Evolutionary conservation across 2,797 vertebrate species (phyloP).

Genomic region (Aotus griseimembra): DNA sequence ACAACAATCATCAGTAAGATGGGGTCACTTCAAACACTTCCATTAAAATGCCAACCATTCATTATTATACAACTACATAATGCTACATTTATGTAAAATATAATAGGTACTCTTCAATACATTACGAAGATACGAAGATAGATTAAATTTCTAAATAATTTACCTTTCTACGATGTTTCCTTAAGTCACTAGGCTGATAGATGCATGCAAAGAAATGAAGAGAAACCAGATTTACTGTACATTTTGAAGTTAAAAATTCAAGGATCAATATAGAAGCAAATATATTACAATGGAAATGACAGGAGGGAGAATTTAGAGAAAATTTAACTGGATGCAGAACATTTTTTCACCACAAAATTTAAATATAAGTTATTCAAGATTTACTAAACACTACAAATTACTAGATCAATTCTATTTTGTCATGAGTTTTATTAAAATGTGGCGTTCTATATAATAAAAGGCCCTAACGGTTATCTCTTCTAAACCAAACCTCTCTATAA

Average conservation of each 20-base stretch:
- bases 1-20: background rate
- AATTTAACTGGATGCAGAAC: slow-evolving; percentile 25
- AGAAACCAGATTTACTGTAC: slow-evolving; percentile 80
- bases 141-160: slow-evolving; percentile 74
- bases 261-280: slow-evolving; percentile 61
- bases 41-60: background rate
- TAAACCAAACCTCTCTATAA: background rate
- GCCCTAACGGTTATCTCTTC: background rate
- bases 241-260: slow-evolving; percentile 54
- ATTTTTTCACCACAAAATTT: background rate
- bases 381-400: background rate
- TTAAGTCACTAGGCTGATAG: slow-evolving; percentile 99
- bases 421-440: background rate
- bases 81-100: accelerated
- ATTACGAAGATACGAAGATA: background rate
- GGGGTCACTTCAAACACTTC: background rate
- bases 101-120: background rate
- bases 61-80: accelerated
- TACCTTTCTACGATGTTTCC: slow-evolving; percentile 99
- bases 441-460: background rate
- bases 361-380: background rate
- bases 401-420: background rate
- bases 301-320: background rate
- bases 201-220: slow-evolving; percentile 90
- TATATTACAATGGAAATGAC: slow-evolving; percentile 49